Evolutionary conservation across 1,140 invertebrate genomes (phyloP), one percentile per base, ranked within the genome.

Genomic region (Zaprionus camerounensis): DNA sequence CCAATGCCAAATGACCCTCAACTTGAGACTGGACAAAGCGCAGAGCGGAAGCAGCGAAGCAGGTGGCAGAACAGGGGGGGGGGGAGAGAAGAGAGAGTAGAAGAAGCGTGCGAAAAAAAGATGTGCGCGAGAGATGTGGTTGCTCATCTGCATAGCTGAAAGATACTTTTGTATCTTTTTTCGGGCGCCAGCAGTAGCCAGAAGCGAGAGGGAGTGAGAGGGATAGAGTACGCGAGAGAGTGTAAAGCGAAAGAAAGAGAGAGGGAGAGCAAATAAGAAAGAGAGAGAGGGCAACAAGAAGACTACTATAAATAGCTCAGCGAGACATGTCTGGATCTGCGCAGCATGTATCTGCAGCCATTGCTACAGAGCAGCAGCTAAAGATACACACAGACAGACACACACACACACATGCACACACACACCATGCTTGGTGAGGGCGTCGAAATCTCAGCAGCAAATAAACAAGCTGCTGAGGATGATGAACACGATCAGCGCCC

Each of bases 391-490:
- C 26, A 26, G 20, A 20, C 26, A 26, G 5, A 26, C 26, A 36
- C 34, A 64, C 22, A 72, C 31, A 76, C 61, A 58, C 68, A 70
- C 9, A 17, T 41, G 62, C 71, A 68, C 34, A 31, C 41, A 61
- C 44, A 61, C 13, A 34, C 44, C 11, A 64, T 24, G 49, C 62
- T n/a, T 44, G 31, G 69, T 86, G 82, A 71, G 59, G 80, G 82
- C 82, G 80, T 87, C 59, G 59, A 86, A 86, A 86, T 86, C 82
- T 83, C 76, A 61, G 69, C 56, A 78, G 64, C 75, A 77, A 72
- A 66, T 71, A 71, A 76, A 72, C 70, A 76, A 74, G 38, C 15
- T 41, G 67, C 71, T 67, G 75, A 82, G 62, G 67, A 80, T 74
- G 79, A 81, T 79, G 65, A 78, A 38, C 64, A 36, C 73, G 59